Base-by-base conservation (phyloP, 2,113 vertebrate species). In the Psittacus erithacus region DNA sequence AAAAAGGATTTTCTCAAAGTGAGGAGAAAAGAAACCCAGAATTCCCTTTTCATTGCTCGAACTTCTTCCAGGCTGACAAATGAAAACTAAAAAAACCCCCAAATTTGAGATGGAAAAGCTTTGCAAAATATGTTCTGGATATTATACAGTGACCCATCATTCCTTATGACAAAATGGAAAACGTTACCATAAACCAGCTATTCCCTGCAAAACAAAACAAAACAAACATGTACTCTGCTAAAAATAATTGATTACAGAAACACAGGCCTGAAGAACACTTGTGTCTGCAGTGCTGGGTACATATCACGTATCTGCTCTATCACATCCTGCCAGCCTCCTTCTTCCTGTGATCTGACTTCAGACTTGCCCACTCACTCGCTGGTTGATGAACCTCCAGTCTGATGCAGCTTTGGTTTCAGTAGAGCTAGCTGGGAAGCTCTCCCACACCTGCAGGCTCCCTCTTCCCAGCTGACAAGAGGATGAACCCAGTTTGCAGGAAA, bases 221-320 rank as follows among this genome's bases (percentile, higher is more conserved):
- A 7, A 0, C 8, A 70, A 33, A 65, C 12, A 27, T 3, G 17
- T 25, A 22, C 4, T n/a, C 5, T 3, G 24, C 60, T 91, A 62
- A 74, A 92, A 89, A 81, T 11, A 43, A n/a, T 39, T 44, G 22
- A 4, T 84, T 62, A 59, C 22, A 46, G 46, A 52, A 81, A 65
- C 28, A 47, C 7, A 69, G 57, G 23, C 25, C 31, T 0, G 0
- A 60, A 63, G 59, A 86, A 35, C 25, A 11, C 28, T 60, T 4
- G 2, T 44, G 44, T 2, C 4, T 29, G 49, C 0, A 0, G 17
- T 18, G 27, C 24, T 4, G 41, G 38, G 65, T 74, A 38, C 59
- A 31, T 62, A n/a, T 10, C 33, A 23, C 55, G 12, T n/a, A 35
- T 64, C 59, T 69, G 63, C 52, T 84, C 59, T 60, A 15, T 44